A percentile compares a stretch with the other conserved stretches of the same genome.
These are phyloP conservation scores for Halichoeres trimaculatus DNA, from an alignment of 2,113 vertebrate genomes.

Conservation along the genomic window DNA sequence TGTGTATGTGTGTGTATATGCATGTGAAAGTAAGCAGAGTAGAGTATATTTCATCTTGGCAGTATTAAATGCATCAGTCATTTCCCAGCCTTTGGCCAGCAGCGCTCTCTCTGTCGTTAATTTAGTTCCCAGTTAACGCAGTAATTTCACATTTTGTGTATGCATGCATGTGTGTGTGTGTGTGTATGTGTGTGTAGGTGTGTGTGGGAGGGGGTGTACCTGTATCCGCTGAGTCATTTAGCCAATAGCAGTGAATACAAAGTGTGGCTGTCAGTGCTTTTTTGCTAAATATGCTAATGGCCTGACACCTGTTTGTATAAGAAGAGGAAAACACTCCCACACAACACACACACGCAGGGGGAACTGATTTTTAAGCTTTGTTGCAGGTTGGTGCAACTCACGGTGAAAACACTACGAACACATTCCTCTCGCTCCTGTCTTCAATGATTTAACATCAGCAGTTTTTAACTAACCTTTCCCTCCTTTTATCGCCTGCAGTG, in stretches of 20 bases:
- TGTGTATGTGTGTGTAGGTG: neutral
- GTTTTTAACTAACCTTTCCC: constrained; percentile 8
- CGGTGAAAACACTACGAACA: too few relatives aligned
- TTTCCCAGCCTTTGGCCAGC: constrained; percentile 42
- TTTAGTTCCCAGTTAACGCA: constrained; percentile 23
- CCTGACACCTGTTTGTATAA: constrained; percentile 73
- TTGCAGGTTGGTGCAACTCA: constrained; percentile 1
- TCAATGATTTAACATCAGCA: neutral
- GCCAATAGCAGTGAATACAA: constrained; percentile 47
- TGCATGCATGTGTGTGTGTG: constrained; percentile 2
- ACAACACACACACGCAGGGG: constrained; percentile 11
- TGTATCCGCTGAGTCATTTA: constrained; percentile 47
- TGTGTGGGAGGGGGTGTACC: neutral
- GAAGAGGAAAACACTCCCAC: constrained; percentile 45
- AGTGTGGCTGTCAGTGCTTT: constrained; percentile 49
- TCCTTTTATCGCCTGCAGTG: constrained; percentile 64
- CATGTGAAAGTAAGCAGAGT: constrained; percentile 7
- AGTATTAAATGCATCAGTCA: constrained; percentile 37
- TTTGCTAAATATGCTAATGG: constrained; percentile 78
- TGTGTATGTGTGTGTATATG: constrained; percentile 6
- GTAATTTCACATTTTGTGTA: constrained; percentile 16
- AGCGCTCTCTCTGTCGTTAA: constrained; percentile 27
- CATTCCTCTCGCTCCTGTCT: neutral
- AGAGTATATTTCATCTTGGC: constrained; percentile 49
- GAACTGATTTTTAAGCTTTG: constrained; percentile 7